Percentiles rank a stretch among this genome's conserved stretches.
Conservation (phyloP, 2,888 invertebrate genomes). For the Caenorhabditis sp. region DNA sequence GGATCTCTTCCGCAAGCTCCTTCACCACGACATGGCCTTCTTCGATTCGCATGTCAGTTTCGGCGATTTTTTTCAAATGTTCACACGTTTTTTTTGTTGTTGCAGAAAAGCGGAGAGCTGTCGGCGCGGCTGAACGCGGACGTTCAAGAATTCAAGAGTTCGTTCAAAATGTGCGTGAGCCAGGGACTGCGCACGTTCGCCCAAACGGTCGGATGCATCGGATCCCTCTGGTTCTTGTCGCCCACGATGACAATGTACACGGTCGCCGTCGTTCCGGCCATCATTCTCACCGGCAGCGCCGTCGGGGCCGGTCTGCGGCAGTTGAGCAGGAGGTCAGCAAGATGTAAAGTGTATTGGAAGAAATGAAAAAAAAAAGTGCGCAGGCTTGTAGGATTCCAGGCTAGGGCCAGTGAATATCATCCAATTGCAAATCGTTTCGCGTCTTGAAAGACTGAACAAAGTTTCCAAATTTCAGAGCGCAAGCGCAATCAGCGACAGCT, state of each 20-base stretch:
- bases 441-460: not conserved
- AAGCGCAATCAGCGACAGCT: slow-evolving; percentile 84
- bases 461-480: slow-evolving; percentile 58
- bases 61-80: not conserved
- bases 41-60: slow-evolving; percentile 84
- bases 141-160: slow-evolving; percentile 96
- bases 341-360: not conserved
- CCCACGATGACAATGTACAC: slow-evolving; percentile 91
- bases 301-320: slow-evolving; percentile 85
- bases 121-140: slow-evolving; percentile 93
- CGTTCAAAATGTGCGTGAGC: slow-evolving; percentile 93
- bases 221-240: slow-evolving; percentile 89
- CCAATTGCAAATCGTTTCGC: no score
- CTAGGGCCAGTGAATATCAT: no score
- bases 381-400: no score
- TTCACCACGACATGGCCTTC: slow-evolving; percentile 87
- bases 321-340: slow-evolving; percentile 63
- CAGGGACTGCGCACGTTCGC: slow-evolving; percentile 91
- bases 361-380: not conserved
- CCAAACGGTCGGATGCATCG: slow-evolving; percentile 86
- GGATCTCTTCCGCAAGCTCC: slow-evolving; percentile 61
- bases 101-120: slow-evolving; percentile 85
- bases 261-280: slow-evolving; percentile 88
- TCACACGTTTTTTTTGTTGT: not conserved
- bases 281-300: slow-evolving; percentile 89